Base-by-base conservation (phyloP, 2,797 vertebrate species). In the Rhinogobio ventralis region DNA sequence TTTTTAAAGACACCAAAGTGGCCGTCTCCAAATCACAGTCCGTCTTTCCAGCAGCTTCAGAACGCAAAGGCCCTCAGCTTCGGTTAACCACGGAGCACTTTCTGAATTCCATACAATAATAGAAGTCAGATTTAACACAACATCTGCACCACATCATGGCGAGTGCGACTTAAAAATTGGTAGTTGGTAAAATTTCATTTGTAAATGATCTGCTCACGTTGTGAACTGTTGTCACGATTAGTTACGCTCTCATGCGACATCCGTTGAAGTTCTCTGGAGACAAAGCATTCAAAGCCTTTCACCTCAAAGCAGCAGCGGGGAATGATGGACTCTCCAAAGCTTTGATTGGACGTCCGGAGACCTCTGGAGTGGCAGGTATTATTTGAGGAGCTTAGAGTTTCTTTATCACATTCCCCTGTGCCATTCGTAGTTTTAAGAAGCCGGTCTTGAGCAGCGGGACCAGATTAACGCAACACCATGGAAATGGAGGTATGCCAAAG, bases 381-480 rank as follows among this genome's bases (percentile, higher is more conserved):
- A 86, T 85, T 81, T 81, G 81, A 90, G 53, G 51, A 84, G 84
- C 86, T 89, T 85, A 88, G 72, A 53, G 69, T 73, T 78, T 74
- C 82, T 89, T 85, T 67, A 74, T 82, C 82, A 68, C 66, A 74
- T 84, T 81, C 53, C 28, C 67, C n/a, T 33, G 36, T 73, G 79
- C 69, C 86, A 78, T 75, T 82, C 49, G 46, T 79, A 62, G 8
- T 64, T 64, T 30, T 30, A 64, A 64, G 62, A 30, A 30, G 60
- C 25, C 14, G 23, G 25, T 71, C 67, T 64, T 25, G 80, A 87
- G 80, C 68, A 71, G 76, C 80, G 45, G 82, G 77, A 74, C 72
- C 79, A 84, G 82, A 85, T 83, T 85, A 82, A 60, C 9, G 8
- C 30, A 36, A 74, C 64, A 45, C 66, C 73, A 62, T 78, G 85